A percentile compares a stretch with the other conserved stretches of the same genome.
Evolutionary conservation across 1,140 invertebrate species (phyloP).

Genomic region (Solenopsis invicta): DNA sequence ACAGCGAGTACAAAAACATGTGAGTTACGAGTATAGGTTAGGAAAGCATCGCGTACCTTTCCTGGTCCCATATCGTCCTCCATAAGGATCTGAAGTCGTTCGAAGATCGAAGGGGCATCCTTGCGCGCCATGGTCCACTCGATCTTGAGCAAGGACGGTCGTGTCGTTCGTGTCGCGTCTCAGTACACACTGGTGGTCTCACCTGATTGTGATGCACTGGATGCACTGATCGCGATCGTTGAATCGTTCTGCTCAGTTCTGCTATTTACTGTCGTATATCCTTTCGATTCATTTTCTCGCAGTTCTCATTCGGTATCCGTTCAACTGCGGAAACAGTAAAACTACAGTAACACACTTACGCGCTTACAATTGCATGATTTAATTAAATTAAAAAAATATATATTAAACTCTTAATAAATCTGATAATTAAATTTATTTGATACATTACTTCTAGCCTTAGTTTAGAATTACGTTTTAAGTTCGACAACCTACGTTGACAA

Average conservation of each 20-base stretch:
- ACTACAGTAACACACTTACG: too few species aligned
- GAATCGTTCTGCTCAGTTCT: background rate
- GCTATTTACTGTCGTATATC: background rate
- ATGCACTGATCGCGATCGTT: background rate
- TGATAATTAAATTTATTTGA: too few species aligned
- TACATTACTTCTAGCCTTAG: too few species aligned
- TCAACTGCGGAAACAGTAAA: background rate
- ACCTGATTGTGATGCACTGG: background rate
- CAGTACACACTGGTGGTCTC: background rate
- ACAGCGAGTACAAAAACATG: background rate
- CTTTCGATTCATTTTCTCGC: background rate
- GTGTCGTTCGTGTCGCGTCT: conserved; percentile 7
- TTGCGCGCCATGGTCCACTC: conserved; percentile 49
- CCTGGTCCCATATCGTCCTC: conserved; percentile 84
- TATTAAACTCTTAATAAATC: too few species aligned
- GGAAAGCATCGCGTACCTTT: conserved; percentile 79
- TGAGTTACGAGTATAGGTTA: conserved; percentile 50
- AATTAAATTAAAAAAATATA: too few species aligned
- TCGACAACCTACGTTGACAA: too few species aligned
- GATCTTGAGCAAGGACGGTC: background rate
- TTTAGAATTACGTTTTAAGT: too few species aligned
- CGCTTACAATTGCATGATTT: too few species aligned
- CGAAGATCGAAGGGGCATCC: conserved; percentile 73
- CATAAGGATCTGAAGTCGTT: conserved; percentile 82
- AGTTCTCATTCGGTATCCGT: background rate